Conservation (phyloP, 92 coral and sea anemone species). For the Heteractis magnifica region DNA sequence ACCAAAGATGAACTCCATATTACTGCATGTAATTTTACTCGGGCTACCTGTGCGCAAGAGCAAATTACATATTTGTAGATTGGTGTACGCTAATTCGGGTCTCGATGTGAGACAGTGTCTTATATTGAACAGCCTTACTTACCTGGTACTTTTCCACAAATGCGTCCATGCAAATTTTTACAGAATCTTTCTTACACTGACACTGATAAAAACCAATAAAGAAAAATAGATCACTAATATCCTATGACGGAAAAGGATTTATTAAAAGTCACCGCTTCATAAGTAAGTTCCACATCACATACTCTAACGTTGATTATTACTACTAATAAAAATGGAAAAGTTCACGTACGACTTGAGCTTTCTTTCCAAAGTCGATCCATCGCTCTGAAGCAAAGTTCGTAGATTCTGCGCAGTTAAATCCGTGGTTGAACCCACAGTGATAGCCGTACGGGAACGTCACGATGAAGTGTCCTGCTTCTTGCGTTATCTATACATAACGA, state of each 20-base stretch:
- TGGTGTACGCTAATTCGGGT: too few species aligned
- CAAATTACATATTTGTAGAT: too few species aligned
- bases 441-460: slow-evolving; percentile 92
- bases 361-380: slow-evolving; percentile 97
- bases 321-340: neutral
- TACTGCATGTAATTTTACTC: neutral
- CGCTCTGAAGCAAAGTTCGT: slow-evolving; percentile 98
- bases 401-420: slow-evolving; percentile 98
- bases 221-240: too few species aligned
- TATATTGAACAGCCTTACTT: neutral
- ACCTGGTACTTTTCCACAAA: slow-evolving; percentile 96
- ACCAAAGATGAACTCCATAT: too few species aligned
- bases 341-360: slow-evolving; percentile 70
- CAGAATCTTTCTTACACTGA: slow-evolving; percentile 82
- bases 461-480: slow-evolving; percentile 96
- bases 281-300: too few species aligned
- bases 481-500: slow-evolving; percentile 60
- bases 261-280: too few species aligned
- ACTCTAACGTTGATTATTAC: neutral
- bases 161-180: slow-evolving; percentile 92
- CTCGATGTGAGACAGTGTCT: neutral
- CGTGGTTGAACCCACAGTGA: slow-evolving; percentile 98
- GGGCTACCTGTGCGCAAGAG: neutral
- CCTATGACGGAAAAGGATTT: too few species aligned
- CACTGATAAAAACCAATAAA: slow-evolving; percentile 60